Evolutionary conservation across 1,140 invertebrate genomes (phyloP).

Genomic region (Scaptomyza pallida): DNA sequence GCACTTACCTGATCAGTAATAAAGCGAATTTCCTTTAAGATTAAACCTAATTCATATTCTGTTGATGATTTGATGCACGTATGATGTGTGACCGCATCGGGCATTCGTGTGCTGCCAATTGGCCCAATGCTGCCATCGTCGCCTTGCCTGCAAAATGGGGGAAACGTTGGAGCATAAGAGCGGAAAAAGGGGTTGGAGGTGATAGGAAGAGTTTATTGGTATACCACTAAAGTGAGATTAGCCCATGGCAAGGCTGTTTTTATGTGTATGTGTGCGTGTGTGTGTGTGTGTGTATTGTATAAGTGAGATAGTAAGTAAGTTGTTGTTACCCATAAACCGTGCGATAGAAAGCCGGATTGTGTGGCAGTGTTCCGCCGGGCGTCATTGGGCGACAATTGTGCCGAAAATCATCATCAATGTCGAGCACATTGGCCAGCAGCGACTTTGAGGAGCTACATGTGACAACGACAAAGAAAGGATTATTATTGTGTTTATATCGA

Average conservation of each 20-base stretch:
- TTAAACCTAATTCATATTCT: constrained; percentile 95
- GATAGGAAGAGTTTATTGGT: constrained; percentile 17
- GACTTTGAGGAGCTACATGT: constrained; percentile 89
- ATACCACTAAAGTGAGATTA: constrained; percentile 36
- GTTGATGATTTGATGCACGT: constrained; percentile 89
- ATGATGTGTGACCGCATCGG: constrained; percentile 86
- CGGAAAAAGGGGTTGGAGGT: constrained; percentile 1
- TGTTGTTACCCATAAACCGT: constrained; percentile 83
- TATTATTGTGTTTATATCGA: constrained; percentile 32
- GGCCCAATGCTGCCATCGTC: constrained; percentile 84
- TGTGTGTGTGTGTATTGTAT: not conserved
- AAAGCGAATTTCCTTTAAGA: constrained; percentile 96
- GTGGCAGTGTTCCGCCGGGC: constrained; percentile 85
- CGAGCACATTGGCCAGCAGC: constrained; percentile 96
- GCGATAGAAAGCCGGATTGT: constrained; percentile 84
- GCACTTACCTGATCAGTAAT: constrained; percentile 88
- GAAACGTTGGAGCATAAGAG: not conserved
- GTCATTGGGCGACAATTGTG: constrained; percentile 85
- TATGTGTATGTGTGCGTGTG: not conserved
- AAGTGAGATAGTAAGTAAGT: not conserved
- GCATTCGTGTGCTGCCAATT: constrained; percentile 86
- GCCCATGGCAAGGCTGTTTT: constrained; percentile 2
- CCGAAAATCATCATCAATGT: constrained; percentile 96
- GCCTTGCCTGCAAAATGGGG: constrained; percentile 71
- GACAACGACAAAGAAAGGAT: constrained; percentile 3